Base-by-base conservation (phyloP, 2,113 vertebrate genomes). In the Misgurnus anguillicaudatus region DNA sequence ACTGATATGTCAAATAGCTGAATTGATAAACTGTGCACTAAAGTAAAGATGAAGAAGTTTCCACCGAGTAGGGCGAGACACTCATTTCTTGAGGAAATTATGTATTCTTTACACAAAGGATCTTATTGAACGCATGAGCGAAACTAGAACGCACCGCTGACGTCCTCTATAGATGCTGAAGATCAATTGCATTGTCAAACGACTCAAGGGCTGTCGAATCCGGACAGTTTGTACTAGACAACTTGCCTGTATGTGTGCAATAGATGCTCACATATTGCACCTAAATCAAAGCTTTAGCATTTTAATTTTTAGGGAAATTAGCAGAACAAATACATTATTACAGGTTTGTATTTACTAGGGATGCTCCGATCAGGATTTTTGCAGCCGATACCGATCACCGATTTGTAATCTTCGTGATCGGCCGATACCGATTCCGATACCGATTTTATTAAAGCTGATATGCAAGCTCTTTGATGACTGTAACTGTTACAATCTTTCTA, bases 231-330 rank as follows among this genome's bases (percentile, higher is more conserved):
- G 48, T 19, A 72, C 36, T 31, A 72, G 55, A 21, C 55, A 73
- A 42, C 13, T 60, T 16, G n/a, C 19, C 19, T 62, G 42, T 9
- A 74, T 74, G 17, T 19, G 53, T 19, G 53, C 8, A 14, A 17
- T 17, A 38, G 51, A 6, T 5, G 7, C 71, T 47, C 57, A 1
- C 9, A 31, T 64, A 19, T 63, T 64, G 5, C 4, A 51, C 9
- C 31, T 41, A 67, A 58, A 80, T 70, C 65, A 80, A 58, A 74
- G 70, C 16, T 21, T 63, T 36, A 65, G 65, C 60, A 74, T 73
- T 74, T 80, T 60, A 74, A 80, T 66, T 80, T 31, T 31, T 31
- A 31, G 24, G 24, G 24, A 31, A 31, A 31, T 31, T 31, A n/a
- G n/a, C n/a, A n/a, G n/a, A n/a, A n/a, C n/a, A n/a, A n/a, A n/a